Base-by-base conservation (phyloP, 2,797 vertebrate species). In the Ammospiza maritima region DNA sequence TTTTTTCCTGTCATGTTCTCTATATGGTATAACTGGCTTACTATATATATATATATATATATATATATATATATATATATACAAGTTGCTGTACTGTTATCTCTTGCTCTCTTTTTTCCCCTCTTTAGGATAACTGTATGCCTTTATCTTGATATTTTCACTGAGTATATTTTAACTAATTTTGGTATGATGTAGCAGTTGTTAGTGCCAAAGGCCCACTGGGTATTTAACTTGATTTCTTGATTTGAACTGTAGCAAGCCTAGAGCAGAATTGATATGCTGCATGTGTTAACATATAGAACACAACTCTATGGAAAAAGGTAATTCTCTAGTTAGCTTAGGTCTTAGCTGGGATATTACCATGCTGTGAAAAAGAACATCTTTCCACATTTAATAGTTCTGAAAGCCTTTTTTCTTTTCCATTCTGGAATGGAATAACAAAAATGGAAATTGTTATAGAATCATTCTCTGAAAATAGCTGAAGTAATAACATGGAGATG, bases 401-500 rank as follows among this genome's bases (percentile, higher is more conserved):
- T 67, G 36, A 89, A 90, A 82, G 11, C 2, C 51, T 74, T 74
- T 85, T 93, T 79, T 64, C 19, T 70, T 91, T 90, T 80, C 29
- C 13, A 11, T 85, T 92, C 51, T 72, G 56, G 56, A 92, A 88
- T 61, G 19, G 54, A 92, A 69, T 71, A 89, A 53, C 18, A 32
- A 82, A 94, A 95, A 64, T 78, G 42, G 60, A 88, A 94, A 78
- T 60, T 42, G 7, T 79, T 90, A 60, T 47, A 74, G 69, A 93
- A 47, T 69, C 30, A 32, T 83, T 94, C 47, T 51, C 84, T 93
- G 93, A 69, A 92, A 95, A 95, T 80, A 88, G 45, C 75, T 83
- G 76, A 85, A 83, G n/a, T 88, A 96, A 93, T 94, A 92, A 83
- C 72, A 75, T 74, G 71, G 85, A 91, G 76, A 91, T 91, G 56